phyloP scores from a whole-genome alignment of 2,113 vertebrate species.

The Phylloscopus trochilus region DNA sequence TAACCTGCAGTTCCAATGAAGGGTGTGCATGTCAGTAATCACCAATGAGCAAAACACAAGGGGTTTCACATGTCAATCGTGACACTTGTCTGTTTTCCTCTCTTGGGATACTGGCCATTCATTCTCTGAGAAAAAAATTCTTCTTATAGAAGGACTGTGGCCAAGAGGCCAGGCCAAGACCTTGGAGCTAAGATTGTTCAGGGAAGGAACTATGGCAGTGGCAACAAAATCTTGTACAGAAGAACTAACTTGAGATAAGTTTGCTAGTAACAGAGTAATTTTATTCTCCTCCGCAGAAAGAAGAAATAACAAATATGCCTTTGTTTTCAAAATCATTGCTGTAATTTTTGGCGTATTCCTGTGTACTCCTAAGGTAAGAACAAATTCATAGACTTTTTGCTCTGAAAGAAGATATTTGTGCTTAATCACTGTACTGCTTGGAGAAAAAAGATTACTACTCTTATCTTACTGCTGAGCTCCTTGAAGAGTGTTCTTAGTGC shows the following conservation, averaged over 20 bases:
- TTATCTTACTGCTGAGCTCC: background rate
- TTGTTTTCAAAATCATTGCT: background rate
- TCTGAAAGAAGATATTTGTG: background rate
- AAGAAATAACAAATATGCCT: background rate
- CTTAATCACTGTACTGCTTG: background rate
- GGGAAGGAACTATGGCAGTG: background rate
- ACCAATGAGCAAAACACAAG: background rate
- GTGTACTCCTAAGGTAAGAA: background rate
- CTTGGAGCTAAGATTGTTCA: background rate
- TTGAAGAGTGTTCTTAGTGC: background rate
- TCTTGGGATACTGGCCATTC: background rate
- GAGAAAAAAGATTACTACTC: background rate
- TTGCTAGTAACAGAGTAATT: background rate
- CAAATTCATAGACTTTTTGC: background rate
- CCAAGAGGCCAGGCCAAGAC: background rate
- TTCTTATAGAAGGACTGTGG: background rate
- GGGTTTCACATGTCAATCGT: accelerated
- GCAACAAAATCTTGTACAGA: background rate
- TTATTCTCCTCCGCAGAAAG: background rate
- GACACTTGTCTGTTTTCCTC: background rate
- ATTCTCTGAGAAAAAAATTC: background rate
- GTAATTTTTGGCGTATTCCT: background rate
- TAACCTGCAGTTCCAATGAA: background rate
- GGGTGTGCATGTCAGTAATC: accelerated
- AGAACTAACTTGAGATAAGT: background rate